Evolutionary conservation across 2,888 invertebrate genomes (phyloP), one percentile per base, ranked within the genome.

Genomic region (Lasioglossum oenotherae): DNA sequence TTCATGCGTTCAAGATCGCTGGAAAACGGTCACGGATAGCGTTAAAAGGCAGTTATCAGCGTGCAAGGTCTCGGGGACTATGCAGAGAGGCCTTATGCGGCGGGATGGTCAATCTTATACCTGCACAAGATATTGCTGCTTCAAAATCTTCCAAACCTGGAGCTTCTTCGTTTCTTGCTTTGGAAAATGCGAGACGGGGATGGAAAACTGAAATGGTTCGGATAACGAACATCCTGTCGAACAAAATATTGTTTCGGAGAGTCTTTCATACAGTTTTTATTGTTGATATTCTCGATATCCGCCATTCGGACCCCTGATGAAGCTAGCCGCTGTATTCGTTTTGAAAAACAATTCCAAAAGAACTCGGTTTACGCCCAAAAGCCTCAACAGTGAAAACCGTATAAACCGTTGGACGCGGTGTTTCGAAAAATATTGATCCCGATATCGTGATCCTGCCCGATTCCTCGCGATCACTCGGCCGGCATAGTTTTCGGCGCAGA

Each of bases 361-460:
- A 12, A 57, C 57, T 3, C n/a, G n/a, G 57, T n/a, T 57, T 57
- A 57, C 57, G 57, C 57, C 4, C 57, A n/a, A 57, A 57, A 57
- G 12, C n/a, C n/a, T 57, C 57, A n/a, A 57, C 12, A 57, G 57
- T 3, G 57, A n/a, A 57, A 57, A 4, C 10, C 57, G 57, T 57
- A n/a, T 57, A 57, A 57, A 57, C 19, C 64, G 31, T 8, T 19
- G 64, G 19, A 64, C 31, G 19, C 2, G 69, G 19, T 19, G 38
- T 69, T 64, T 38, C 38, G 10, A 10, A 38, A 38, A 64, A 38
- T 23, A 38, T 38, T 12, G 69, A 69, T 38, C 23, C 38, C 38
- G 38, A 69, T 69, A 12, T 38, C 38, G 67, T 35, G 80, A 79
- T 64, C 41, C 71, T 14, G 2, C 49, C 31, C 27, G 81, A 71